These are phyloP conservation scores for Sebastes alutus DNA, from an alignment of 2,797 vertebrate genomes.

Conservation along the genomic window DNA sequence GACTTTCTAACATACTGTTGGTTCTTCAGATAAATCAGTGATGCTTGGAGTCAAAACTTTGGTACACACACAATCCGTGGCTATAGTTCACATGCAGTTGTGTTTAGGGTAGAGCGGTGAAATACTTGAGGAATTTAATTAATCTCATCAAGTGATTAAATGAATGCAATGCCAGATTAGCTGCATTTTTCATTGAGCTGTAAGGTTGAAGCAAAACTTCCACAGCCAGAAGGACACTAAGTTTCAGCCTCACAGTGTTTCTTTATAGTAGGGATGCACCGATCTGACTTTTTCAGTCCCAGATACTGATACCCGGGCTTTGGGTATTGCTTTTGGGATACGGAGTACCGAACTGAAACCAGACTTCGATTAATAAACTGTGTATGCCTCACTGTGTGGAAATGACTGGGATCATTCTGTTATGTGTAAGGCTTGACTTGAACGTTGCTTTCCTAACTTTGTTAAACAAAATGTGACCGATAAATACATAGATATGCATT, in stretches of 20 bases:
- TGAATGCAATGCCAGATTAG: not conserved
- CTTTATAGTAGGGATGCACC: not conserved
- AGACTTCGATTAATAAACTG: too few relatives aligned
- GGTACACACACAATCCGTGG: not conserved
- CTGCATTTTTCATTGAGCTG: not conserved
- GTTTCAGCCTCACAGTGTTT: not conserved
- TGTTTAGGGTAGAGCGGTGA: not conserved
- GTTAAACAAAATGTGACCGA: too few relatives aligned
- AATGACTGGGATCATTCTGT: too few relatives aligned
- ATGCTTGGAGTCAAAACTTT: not conserved
- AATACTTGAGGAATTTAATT: not conserved
- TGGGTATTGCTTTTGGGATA: too few relatives aligned
- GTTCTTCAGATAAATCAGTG: not conserved
- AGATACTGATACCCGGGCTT: too few relatives aligned
- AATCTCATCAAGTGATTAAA: not conserved
- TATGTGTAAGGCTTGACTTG: too few relatives aligned
- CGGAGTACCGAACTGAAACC: too few relatives aligned
- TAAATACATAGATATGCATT: too few relatives aligned
- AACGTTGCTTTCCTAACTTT: too few relatives aligned
- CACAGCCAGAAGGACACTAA: not conserved
- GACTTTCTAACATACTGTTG: not conserved
- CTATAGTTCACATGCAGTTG: not conserved
- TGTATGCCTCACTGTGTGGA: not conserved
- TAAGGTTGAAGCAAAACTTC: not conserved
- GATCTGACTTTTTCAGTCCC: too few relatives aligned